Conservation (phyloP, 2,888 invertebrate genomes). For the Hydriomena furcata region DNA sequence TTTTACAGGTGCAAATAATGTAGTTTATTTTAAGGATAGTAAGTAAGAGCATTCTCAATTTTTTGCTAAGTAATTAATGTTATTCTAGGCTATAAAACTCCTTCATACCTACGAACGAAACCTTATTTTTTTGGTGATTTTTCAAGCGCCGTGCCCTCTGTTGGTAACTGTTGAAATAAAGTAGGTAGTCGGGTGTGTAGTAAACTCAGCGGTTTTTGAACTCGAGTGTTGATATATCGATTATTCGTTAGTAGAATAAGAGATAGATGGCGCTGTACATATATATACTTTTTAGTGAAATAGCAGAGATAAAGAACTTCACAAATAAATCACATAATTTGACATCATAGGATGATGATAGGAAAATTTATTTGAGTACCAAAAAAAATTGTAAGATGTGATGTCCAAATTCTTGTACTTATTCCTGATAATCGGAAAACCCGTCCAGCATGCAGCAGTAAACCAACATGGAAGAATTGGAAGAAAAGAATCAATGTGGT, state of each 20-base stretch:
- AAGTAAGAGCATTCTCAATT: too few species aligned
- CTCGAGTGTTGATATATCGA: not conserved
- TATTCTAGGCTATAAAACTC: too few species aligned
- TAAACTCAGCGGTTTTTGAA: not conserved
- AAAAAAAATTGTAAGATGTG: conserved; percentile 5
- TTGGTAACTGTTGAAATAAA: not conserved
- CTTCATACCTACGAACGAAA: too few species aligned
- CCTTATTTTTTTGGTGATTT: too few species aligned
- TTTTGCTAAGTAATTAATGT: too few species aligned
- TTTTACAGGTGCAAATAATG: too few species aligned
- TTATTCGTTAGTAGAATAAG: not conserved
- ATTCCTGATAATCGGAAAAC: not conserved
- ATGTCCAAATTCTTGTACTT: conserved; percentile 7
- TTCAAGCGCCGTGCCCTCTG: conserved; percentile 7
- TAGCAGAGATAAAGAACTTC: not conserved
- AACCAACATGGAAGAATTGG: conserved; percentile 11
- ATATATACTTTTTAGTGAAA: not conserved
- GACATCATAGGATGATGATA: too few species aligned
- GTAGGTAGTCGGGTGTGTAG: not conserved
- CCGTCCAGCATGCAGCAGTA: not conserved
- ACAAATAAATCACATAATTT: not conserved
- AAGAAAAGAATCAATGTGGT: conserved; percentile 18
- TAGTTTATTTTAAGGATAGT: too few species aligned
- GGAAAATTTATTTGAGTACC: too few species aligned
- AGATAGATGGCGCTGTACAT: conserved; percentile 13